Evolutionary conservation across 1,140 invertebrate species (phyloP).

Genomic region (Danaus melanippus): DNA sequence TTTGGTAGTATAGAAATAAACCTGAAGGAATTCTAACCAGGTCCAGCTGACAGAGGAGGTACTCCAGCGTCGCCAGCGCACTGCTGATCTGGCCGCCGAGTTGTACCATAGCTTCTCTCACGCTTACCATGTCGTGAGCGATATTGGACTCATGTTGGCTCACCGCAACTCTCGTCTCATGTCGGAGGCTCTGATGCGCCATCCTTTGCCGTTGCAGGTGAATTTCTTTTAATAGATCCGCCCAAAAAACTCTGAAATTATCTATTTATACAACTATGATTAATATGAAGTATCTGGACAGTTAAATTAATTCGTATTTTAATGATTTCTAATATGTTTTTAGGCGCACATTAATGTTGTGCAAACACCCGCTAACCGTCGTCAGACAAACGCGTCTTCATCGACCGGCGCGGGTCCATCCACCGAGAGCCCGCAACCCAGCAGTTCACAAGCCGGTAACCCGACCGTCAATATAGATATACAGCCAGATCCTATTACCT

Average conservation of each 20-base stretch:
- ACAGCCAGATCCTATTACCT: conserved; percentile 39
- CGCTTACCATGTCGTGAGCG: conserved; percentile 89
- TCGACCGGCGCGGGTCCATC: no score
- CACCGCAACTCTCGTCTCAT: conserved; percentile 30
- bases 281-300: no score
- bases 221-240: background rate
- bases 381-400: background rate
- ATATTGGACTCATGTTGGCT: conserved; percentile 58
- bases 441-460: conserved; percentile 6
- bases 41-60: conserved; percentile 24
- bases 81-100: conserved; percentile 82
- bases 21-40: background rate
- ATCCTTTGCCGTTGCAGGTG: conserved; percentile 35
- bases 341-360: conserved; percentile 43
- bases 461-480: conserved; percentile 38
- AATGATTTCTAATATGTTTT: conserved; percentile 3
- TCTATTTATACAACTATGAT: no score
- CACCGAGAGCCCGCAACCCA: conserved; percentile 2
- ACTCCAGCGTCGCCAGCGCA: conserved; percentile 73
- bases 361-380: conserved; percentile 14
- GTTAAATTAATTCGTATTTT: no score
- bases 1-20: no score
- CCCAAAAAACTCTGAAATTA: no score
- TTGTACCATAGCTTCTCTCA: conserved; percentile 89
- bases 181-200: conserved; percentile 29